These are phyloP conservation scores for Phoxinus phoxinus DNA, from an alignment of 2,113 vertebrate species.

Conservation along the genomic window DNA sequence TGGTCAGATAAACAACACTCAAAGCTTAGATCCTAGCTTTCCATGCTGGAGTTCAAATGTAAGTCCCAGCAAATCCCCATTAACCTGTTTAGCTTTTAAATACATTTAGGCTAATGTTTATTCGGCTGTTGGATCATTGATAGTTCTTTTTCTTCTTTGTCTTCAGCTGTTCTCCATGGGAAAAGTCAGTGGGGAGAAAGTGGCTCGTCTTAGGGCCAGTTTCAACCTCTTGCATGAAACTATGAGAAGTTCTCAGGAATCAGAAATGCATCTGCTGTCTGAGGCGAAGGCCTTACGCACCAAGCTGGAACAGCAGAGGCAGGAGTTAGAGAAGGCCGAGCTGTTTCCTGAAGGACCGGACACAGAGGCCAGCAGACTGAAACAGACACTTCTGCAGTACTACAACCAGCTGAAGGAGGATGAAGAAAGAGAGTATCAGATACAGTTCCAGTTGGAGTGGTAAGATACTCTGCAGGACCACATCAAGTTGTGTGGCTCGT, in stretches of 20 bases:
- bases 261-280: conserved; percentile 81
- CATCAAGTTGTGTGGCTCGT: background rate
- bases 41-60: conserved; percentile 17
- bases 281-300: conserved; percentile 77
- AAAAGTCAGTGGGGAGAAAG: conserved; percentile 79
- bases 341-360: conserved; percentile 71
- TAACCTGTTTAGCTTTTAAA: background rate
- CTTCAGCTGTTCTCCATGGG: conserved; percentile 80
- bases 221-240: conserved; percentile 79
- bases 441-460: conserved; percentile 77
- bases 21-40: conserved; percentile 2
- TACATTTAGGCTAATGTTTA: background rate
- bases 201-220: conserved; percentile 81
- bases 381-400: conserved; percentile 79
- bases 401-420: conserved; percentile 73
- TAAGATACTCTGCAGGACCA: conserved; percentile 58
- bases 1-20: conserved; percentile 52
- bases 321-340: conserved; percentile 76
- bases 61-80: conserved; percentile 1
- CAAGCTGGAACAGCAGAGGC: conserved; percentile 77
- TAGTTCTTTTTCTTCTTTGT: conserved; percentile 42
- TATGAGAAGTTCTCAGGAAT: conserved; percentile 83
- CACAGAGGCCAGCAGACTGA: conserved; percentile 76
- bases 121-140: background rate
- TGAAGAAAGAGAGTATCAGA: conserved; percentile 74